Conservation (phyloP, 2,888 invertebrate genomes). For the Orchesellides sinensis region DNA sequence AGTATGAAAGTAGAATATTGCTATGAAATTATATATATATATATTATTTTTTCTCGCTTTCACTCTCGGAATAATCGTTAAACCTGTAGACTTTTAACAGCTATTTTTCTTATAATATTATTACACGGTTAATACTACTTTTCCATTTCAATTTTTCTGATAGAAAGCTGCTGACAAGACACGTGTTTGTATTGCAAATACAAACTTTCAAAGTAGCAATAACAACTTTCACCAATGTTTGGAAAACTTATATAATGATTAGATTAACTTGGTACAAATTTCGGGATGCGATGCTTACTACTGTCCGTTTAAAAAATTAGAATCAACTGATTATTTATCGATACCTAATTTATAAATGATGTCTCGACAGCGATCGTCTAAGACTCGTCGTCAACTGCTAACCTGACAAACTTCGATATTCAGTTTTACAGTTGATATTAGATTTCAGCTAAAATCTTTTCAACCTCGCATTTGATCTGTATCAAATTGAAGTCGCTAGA, state of each 20-base stretch:
- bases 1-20: constrained; percentile 58
- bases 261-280: constrained; percentile 9
- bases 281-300: not conserved
- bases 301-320: not conserved
- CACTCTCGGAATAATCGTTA: constrained; percentile 21
- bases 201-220: not conserved
- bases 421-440: constrained; percentile 5
- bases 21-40: constrained; percentile 55
- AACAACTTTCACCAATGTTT: constrained; percentile 7
- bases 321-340: not conserved
- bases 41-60: constrained; percentile 47
- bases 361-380: not conserved
- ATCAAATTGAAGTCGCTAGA: constrained; percentile 33
- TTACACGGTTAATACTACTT: not conserved
- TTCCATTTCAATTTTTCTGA: constrained; percentile 2
- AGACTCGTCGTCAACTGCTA: not conserved
- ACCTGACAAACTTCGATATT: constrained; percentile 28
- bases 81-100: not conserved
- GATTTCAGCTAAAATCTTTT: constrained; percentile 34
- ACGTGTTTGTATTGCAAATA: not conserved
- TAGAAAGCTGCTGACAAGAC: constrained; percentile 29
- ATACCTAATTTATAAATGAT: too few relatives aligned
- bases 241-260: constrained; percentile 28
- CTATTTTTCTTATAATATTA: not conserved
- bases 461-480: constrained; percentile 46